A percentile compares a stretch with the other conserved stretches of the same genome.
phyloP scores from a whole-genome alignment of 1,140 invertebrate species.

The Lasioglossum albipes region DNA sequence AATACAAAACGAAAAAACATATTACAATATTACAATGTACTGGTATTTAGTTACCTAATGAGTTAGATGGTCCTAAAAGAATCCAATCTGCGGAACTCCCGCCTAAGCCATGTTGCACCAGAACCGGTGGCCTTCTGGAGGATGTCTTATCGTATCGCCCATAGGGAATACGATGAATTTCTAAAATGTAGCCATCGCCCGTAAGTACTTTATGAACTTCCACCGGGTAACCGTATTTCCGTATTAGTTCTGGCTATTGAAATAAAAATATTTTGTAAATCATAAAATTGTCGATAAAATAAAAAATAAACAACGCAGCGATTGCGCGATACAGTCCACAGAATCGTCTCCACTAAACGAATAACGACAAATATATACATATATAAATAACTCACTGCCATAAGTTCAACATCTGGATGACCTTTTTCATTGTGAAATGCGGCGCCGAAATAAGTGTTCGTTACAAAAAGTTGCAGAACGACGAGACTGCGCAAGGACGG shows the following conservation, averaged over 20 bases:
- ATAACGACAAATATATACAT: too few relatives aligned
- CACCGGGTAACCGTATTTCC: slow-evolving; percentile 84
- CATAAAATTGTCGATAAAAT: slow-evolving; percentile 44
- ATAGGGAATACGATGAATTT: slow-evolving; percentile 81
- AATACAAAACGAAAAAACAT: not conserved
- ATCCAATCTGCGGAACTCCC: slow-evolving; percentile 88
- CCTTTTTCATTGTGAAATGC: not conserved
- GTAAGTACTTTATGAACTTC: slow-evolving; percentile 83
- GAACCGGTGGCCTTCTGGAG: slow-evolving; percentile 80
- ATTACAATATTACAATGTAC: not conserved
- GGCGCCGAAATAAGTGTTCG: not conserved
- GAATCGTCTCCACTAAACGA: too few relatives aligned
- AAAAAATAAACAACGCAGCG: not conserved
- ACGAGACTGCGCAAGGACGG: not conserved
- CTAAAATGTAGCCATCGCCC: slow-evolving; percentile 83
- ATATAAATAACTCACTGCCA: slow-evolving; percentile 30
- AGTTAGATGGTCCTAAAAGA: slow-evolving; percentile 83
- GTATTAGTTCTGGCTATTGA: slow-evolving; percentile 81
- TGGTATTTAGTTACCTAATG: slow-evolving; percentile 79
- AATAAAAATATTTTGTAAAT: slow-evolving; percentile 62
- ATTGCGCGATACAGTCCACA: too few relatives aligned
- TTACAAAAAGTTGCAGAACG: not conserved
- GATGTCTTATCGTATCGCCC: slow-evolving; percentile 77
- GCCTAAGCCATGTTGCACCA: slow-evolving; percentile 88
- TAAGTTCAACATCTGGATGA: slow-evolving; percentile 21